Base-by-base conservation (phyloP, 2,113 vertebrate species). In the Anarrhichthys ocellatus region DNA sequence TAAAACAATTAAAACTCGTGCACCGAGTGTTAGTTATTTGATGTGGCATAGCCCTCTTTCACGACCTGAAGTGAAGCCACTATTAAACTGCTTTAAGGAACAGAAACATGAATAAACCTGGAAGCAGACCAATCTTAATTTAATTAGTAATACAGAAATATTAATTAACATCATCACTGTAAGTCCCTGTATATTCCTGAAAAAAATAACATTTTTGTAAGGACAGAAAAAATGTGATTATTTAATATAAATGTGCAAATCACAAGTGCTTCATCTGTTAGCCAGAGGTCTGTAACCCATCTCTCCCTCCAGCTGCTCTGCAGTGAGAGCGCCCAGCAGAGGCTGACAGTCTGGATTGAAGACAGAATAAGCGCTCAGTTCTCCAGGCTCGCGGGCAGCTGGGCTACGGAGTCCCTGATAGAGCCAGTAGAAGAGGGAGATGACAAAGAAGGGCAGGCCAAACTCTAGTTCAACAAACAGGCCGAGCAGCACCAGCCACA, bases 401-500 rank as follows among this genome's bases (percentile, higher is more conserved):
- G 97, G 96, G 79, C 92, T 94, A 4, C 96, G 95, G 1, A 95
- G 96, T 67, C 97, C 96, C 13, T 96, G 95, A 14, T 97, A 97
- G 75, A 99, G 94, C 97, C 97, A 99, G 92, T 97, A 98, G 82
- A 98, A 96, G 27, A 97, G 90, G 2, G 97, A 98, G n/a, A 98
- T 82, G 17, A 98, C 65, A 40, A 98, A 98, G 85, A 96, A 99
- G 0, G 94, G 95, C 84, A 97, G 91, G 13, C 97, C 97, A 10
- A 99, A 97, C 73, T 96, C 96, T 81, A 99, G 93, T 80, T 98
- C 97, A 5, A 82, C 92, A 81, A 98, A 98, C 15, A 99, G 94
- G 20, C 96, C 96, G 22, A 98, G 94, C 56, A 99, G 91, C 68
- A 97, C 96, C 83, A 97, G 88, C 98, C 98, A 98, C 67, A 99